These are phyloP conservation scores for Pocota personata DNA, from an alignment of 2,888 invertebrate genomes.

Conservation along the genomic window DNA sequence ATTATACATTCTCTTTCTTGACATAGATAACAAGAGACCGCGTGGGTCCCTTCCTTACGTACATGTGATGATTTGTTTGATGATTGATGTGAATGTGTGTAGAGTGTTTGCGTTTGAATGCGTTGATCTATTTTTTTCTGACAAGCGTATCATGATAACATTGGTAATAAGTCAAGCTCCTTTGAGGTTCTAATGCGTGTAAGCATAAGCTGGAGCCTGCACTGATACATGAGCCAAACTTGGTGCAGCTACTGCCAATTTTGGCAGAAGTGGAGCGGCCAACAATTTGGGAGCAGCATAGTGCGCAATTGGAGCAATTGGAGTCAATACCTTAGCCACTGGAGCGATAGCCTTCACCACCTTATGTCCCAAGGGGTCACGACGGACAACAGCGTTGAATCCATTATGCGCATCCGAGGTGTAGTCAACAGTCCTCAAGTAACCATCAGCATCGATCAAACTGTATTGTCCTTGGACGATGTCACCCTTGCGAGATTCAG, in stretches of 20 bases:
- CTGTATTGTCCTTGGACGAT: slow-evolving; percentile 84
- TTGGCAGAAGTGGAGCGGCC: slow-evolving; percentile 51
- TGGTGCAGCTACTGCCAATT: slow-evolving; percentile 74
- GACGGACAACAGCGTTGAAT: slow-evolving; percentile 85
- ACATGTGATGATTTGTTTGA: neutral
- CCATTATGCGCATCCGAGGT: slow-evolving; percentile 84
- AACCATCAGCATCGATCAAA: slow-evolving; percentile 84
- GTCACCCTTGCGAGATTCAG: slow-evolving; percentile 84
- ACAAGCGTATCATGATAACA: slow-evolving; percentile 62
- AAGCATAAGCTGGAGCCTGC: slow-evolving; percentile 67
- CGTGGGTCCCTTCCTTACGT: neutral
- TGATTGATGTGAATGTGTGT: slow-evolving; percentile 21
- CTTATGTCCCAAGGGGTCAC: slow-evolving; percentile 83
- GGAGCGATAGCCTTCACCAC: slow-evolving; percentile 81
- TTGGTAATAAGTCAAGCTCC: slow-evolving; percentile 29
- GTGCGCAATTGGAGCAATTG: slow-evolving; percentile 78
- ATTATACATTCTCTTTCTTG: slow-evolving; percentile 4
- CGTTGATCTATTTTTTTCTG: slow-evolving; percentile 17
- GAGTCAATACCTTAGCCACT: slow-evolving; percentile 79
- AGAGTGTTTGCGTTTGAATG: slow-evolving; percentile 15
- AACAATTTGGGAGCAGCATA: slow-evolving; percentile 49
- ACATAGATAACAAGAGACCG: slow-evolving; percentile 33
- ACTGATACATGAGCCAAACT: slow-evolving; percentile 75
- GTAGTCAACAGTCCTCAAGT: slow-evolving; percentile 84
- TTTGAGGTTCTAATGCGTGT: slow-evolving; percentile 67